Conservation (phyloP, 1,140 invertebrate species). For the Rhizoglyphus robini region DNA sequence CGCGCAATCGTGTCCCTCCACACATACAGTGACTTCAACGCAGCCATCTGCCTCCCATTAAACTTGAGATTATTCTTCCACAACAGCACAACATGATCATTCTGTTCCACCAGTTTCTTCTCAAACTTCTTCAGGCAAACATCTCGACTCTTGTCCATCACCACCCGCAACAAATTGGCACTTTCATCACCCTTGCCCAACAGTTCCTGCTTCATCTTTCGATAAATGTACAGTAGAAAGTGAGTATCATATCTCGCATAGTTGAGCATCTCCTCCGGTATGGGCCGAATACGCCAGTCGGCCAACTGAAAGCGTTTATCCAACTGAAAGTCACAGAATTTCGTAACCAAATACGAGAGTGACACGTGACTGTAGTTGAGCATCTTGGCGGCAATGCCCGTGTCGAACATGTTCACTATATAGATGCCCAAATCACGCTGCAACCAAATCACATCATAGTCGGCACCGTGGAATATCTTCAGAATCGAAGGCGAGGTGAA, state of each 20-base stretch:
- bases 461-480: conserved; percentile 90
- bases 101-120: conserved; percentile 56
- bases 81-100: conserved; percentile 60
- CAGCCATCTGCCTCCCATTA: conserved; percentile 68
- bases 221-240: conserved; percentile 84
- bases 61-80: conserved; percentile 62
- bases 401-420: conserved; percentile 95
- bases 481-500: conserved; percentile 80
- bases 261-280: conserved; percentile 61
- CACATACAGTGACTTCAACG: conserved; percentile 60
- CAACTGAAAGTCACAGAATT: conserved; percentile 59
- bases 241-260: conserved; percentile 93
- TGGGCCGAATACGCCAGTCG: conserved; percentile 88
- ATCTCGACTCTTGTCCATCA: conserved; percentile 52
- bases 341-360: conserved; percentile 59
- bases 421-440: conserved; percentile 90
- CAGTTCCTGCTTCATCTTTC: conserved; percentile 61
- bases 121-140: conserved; percentile 58
- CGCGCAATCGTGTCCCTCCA: conserved; percentile 80
- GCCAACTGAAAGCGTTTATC: conserved; percentile 86
- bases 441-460: conserved; percentile 79
- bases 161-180: conserved; percentile 52
- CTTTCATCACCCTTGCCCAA: conserved; percentile 51
- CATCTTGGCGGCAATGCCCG: conserved; percentile 64
- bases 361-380: conserved; percentile 58